Evolutionary conservation across 1,140 invertebrate genomes (phyloP), one percentile per base, ranked within the genome.

Genomic region (Drosophila subpulchrella): DNA sequence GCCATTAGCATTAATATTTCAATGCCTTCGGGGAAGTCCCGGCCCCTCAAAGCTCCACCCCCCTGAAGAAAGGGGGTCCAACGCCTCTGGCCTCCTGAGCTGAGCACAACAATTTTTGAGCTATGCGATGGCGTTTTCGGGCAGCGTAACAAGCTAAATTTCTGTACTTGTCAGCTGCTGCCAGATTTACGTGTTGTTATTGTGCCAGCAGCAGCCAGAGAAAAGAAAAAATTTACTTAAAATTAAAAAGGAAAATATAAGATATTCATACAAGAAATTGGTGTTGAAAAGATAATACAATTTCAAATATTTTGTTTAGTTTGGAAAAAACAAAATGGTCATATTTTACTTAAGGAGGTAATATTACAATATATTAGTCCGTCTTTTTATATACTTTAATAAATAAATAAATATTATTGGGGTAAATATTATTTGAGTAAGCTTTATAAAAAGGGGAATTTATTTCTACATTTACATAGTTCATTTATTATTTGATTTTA

Each of bases 1-100:
- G 71, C 75, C 83, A 86, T 88, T 86, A 88, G 75, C 79, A 88
- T 88, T 88, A 86, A 86, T 86, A 86, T 88, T 86, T 88, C 79
- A 86, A 82, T 89, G 75, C 58, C 62, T 72, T 66, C 55, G 62
- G 59, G 48, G 27, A 48, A 71, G 51, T 71, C 44, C 51, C 42
- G 34, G n/a, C 20, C 10, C 38, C 17, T 10, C 0, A 5, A n/a
- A 4, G 27, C 27, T 2, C 1, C 1, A 38, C 15, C 32, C 39
- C 39, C 12, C 11, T 6, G 0, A 10, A 17, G 4, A 34, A 38
- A 3, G 11, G 6, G 13, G n/a, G 17, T 7, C 10, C 44, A 24
- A 10, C 38, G 12, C 36, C 34, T 15, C 30, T 36, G 15, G 34
- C 30, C 48, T 11, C 27, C 34, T 12, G 20, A 38, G 34, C 51